Conservation (phyloP, 2,888 invertebrate species). For the Trichopria drosophilae region DNA sequence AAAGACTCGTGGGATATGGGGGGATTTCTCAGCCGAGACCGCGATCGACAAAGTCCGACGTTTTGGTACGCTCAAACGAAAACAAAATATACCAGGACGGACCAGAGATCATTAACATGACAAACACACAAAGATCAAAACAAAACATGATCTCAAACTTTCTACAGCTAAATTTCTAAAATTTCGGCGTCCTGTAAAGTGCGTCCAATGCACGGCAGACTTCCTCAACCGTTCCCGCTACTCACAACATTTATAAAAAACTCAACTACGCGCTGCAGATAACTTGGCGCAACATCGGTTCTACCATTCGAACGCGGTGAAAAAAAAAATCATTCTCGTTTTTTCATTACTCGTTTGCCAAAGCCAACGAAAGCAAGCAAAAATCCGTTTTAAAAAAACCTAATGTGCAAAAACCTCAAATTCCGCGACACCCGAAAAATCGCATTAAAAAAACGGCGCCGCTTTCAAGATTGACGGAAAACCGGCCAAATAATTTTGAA, state of each 20-base stretch:
- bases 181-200: too few species aligned
- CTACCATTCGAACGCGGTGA: slow-evolving; percentile 28
- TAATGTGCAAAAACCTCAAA: slow-evolving; percentile 15
- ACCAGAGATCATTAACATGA: too few species aligned
- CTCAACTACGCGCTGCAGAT: slow-evolving; percentile 51
- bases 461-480: slow-evolving; percentile 8
- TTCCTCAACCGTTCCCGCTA: too few species aligned
- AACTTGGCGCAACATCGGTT: slow-evolving; percentile 55
- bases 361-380: background rate
- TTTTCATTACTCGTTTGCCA: too few species aligned
- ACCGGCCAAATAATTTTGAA: slow-evolving; percentile 25
- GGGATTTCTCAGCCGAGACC: slow-evolving; percentile 33
- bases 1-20: slow-evolving; percentile 41
- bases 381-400: slow-evolving; percentile 7
- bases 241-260: slow-evolving; percentile 45
- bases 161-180: too few species aligned
- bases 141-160: too few species aligned
- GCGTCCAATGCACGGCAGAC: too few species aligned
- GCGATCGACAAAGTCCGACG: too few species aligned
- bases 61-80: too few species aligned
- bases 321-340: slow-evolving; percentile 2
- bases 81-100: too few species aligned
- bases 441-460: slow-evolving; percentile 5
- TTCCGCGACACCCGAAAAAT: too few species aligned
- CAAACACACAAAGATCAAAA: too few species aligned